Percentiles rank a stretch among this genome's conserved stretches.
These are phyloP conservation scores for Coelopa frigida DNA, from an alignment of 1,140 invertebrate genomes.

Conservation along the genomic window DNA sequence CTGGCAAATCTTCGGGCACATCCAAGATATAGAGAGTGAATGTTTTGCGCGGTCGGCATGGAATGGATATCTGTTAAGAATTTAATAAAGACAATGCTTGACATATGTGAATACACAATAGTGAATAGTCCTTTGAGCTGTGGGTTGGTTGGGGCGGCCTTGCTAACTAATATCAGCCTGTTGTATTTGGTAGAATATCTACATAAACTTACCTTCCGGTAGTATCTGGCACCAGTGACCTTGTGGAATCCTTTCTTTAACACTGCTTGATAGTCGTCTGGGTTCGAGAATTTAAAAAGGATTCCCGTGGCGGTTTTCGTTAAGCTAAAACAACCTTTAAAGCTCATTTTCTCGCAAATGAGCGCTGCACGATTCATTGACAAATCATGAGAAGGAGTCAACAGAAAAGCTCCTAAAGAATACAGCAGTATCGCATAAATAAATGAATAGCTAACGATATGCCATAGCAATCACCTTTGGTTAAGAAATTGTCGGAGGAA, in stretches of 20 bases:
- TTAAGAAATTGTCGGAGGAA: constrained; percentile 57
- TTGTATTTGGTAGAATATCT: too few species aligned
- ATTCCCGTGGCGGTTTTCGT: constrained; percentile 82
- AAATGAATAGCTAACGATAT: not conserved
- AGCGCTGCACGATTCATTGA: constrained; percentile 76
- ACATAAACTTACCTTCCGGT: constrained; percentile 58
- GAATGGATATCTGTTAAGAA: constrained; percentile 61
- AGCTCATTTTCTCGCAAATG: constrained; percentile 80
- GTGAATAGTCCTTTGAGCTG: too few species aligned
- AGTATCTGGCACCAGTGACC: constrained; percentile 67
- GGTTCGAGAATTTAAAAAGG: constrained; percentile 76
- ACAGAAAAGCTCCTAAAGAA: constrained; percentile 62
- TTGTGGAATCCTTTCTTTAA: constrained; percentile 81
- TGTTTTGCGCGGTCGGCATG: constrained; percentile 73
- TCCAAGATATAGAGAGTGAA: constrained; percentile 73
- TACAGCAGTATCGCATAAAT: too few species aligned
- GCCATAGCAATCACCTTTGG: constrained; percentile 48
- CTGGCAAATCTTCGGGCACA: constrained; percentile 71
- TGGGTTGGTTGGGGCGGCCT: too few species aligned
- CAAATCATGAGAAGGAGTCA: constrained; percentile 74
- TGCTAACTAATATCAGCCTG: too few species aligned
- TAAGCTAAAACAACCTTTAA: constrained; percentile 72
- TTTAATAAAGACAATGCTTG: too few species aligned
- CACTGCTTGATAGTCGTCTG: constrained; percentile 75
- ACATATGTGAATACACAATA: too few species aligned